Conservation (phyloP, 2,888 invertebrate species). For the Spatulosminthurus flaviceps region DNA sequence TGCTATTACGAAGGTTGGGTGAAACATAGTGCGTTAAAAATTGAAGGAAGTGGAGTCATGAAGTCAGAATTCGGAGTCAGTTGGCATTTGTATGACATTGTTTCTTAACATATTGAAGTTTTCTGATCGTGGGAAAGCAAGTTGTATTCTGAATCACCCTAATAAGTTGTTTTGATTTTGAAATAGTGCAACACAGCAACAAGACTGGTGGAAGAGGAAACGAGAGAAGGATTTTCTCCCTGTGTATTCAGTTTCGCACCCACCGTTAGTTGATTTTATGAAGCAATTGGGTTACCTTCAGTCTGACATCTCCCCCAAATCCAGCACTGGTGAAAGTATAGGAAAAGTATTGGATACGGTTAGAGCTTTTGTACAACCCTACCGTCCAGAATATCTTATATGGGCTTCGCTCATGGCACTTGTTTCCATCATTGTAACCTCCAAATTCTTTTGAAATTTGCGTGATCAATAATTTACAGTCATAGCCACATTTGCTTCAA, state of each 20-base stretch:
- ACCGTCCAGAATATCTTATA: conserved; percentile 57
- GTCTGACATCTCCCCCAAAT: conserved; percentile 65
- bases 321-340: conserved; percentile 40
- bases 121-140: too few relatives aligned
- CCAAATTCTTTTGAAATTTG: conserved; percentile 41
- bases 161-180: too few relatives aligned
- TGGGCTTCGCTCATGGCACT: conserved; percentile 55
- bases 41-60: too few relatives aligned
- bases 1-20: conserved; percentile 13
- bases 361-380: conserved; percentile 43
- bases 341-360: conserved; percentile 52
- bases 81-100: too few relatives aligned
- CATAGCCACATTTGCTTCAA: not conserved
- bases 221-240: conserved; percentile 72
- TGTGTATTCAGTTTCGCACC: conserved; percentile 71
- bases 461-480: not conserved
- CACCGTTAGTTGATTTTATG: conserved; percentile 71
- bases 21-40: too few relatives aligned
- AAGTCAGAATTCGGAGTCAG: too few relatives aligned
- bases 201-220: conserved; percentile 71
- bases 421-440: conserved; percentile 51
- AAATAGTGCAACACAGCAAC: conserved; percentile 21
- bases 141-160: too few relatives aligned
- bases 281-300: conserved; percentile 71
- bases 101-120: too few relatives aligned